Conservation (phyloP, 1,140 invertebrate genomes). For the Diorhabda carinulata region DNA sequence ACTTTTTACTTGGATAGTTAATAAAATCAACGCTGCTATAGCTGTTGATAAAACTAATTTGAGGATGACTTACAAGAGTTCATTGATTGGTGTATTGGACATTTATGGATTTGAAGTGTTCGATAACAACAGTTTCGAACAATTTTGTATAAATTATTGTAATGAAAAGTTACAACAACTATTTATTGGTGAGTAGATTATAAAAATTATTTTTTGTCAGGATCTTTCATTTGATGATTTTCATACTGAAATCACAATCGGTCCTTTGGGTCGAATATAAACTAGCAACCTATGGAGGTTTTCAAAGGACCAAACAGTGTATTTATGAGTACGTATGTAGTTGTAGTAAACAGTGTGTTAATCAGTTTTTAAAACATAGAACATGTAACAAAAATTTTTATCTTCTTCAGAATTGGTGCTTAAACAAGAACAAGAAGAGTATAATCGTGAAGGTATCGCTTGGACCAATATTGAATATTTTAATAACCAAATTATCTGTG, state of each 20-base stretch:
- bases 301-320: too few relatives aligned
- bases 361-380: too few relatives aligned
- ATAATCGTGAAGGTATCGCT: constrained; percentile 84
- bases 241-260: too few relatives aligned
- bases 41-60: constrained; percentile 55
- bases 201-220: background rate
- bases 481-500: constrained; percentile 90
- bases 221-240: too few relatives aligned
- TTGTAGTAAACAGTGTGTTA: too few relatives aligned
- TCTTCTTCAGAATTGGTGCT: constrained; percentile 75
- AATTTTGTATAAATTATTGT: constrained; percentile 94
- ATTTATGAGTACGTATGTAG: too few relatives aligned
- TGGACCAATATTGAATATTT: constrained; percentile 91
- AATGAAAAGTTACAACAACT: constrained; percentile 96
- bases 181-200: constrained; percentile 75
- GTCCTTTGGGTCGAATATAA: too few relatives aligned
- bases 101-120: constrained; percentile 99
- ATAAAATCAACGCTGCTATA: constrained; percentile 82
- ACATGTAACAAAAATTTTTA: background rate
- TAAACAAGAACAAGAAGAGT: constrained; percentile 96
- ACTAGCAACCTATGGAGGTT: too few relatives aligned
- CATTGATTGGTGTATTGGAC: constrained; percentile 91
- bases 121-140: constrained; percentile 91
- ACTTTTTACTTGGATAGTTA: constrained; percentile 89
- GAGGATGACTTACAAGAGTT: constrained; percentile 64